Evolutionary conservation across 2,113 vertebrate genomes (phyloP), one percentile per base, ranked within the genome.

Genomic region (Polypterus bichir): DNA sequence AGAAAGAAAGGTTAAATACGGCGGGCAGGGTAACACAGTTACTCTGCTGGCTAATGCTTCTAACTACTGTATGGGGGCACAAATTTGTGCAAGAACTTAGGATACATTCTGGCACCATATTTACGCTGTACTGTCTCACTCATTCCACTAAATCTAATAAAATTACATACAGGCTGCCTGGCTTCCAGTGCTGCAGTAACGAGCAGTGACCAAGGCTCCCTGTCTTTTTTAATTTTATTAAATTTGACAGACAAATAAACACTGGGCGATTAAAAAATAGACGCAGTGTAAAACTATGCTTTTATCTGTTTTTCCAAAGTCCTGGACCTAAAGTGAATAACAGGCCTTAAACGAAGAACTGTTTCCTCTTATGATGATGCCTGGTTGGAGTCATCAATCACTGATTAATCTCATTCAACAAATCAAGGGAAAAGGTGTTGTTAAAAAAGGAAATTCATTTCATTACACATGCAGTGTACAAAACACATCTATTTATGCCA

Each of bases 51-150:
- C 27, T 27, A 27, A 27, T 27, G 27, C 27, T 27, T 48, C 54
- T 56, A 51, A 52, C 7, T 52, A 52, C 51, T 44, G 4, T 54
- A 44, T n/a, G 27, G 27, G 27, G 27, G 27, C 27, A 46, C 6
- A 47, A 46, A 65, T 9, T 54, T 62, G 64, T 61, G 64, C 56
- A 49, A 66, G 59, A 66, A 58, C 48, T 49, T 62, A 49, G 46
- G 60, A 66, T 59, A 62, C 59, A 51, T 58, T 49, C 60, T 62
- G 65, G 54, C 65, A 57, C 54, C 60, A 46, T 45, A 27, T 45
- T 66, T 46, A 3, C 55, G 46, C 57, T 57, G 47, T 46, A 57
- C 55, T 44, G 9, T 57, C 48, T 53, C 54, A 9, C 55, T 9
- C 44, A 49, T 45, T 51, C 47, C 44, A 49, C 57, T 44, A 53